Evolutionary conservation across 1,140 invertebrate species (phyloP).

Genomic region (Chelonus insularis): DNA sequence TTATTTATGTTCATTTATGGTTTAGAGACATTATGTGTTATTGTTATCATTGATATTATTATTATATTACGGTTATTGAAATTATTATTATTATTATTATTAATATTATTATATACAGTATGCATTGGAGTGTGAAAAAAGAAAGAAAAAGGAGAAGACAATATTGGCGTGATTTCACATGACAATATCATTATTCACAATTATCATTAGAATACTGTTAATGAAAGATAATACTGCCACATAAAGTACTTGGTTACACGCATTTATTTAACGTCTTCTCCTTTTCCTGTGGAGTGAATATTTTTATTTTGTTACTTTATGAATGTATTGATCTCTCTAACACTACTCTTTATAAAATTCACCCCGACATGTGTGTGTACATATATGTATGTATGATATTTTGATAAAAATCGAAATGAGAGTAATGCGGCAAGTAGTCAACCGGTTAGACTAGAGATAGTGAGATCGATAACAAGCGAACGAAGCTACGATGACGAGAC

Average conservation of each 20-base stretch:
- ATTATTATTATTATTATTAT: slow-evolving; percentile 5
- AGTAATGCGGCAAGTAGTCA: background rate
- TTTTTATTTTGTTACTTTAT: too few species aligned
- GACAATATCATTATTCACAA: background rate
- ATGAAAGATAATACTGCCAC: slow-evolving; percentile 6
- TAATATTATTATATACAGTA: slow-evolving; percentile 9
- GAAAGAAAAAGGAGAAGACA: background rate
- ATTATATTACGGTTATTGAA: background rate
- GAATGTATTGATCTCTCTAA: too few species aligned
- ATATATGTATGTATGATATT: too few species aligned
- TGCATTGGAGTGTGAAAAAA: background rate
- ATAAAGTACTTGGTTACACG: too few species aligned
- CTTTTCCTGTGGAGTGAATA: too few species aligned
- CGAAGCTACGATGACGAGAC: too few species aligned
- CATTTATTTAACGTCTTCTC: too few species aligned
- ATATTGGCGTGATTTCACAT: background rate
- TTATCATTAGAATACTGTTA: slow-evolving; percentile 5
- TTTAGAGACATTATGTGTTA: slow-evolving; percentile 11
- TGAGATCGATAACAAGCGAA: background rate
- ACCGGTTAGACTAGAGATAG: background rate
- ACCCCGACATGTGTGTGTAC: too few species aligned
- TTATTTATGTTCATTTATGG: slow-evolving; percentile 1
- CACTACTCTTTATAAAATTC: too few species aligned
- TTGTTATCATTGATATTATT: slow-evolving; percentile 10
- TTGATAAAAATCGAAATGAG: too few species aligned